phyloP scores from a whole-genome alignment of 2,888 invertebrate genomes.

The Icerya purchasi region DNA sequence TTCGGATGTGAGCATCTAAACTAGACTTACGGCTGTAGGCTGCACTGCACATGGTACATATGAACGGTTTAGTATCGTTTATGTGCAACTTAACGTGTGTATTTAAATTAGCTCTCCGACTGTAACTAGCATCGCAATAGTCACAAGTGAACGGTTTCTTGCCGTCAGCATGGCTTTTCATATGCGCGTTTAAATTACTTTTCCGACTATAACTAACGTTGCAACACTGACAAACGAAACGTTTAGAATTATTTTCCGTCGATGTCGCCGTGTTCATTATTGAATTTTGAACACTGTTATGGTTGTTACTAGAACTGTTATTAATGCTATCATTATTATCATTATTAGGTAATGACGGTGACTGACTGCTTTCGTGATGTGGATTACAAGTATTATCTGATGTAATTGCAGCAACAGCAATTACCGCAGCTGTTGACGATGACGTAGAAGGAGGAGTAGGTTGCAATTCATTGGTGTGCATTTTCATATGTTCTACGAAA shows the following conservation, averaged over 20 bases:
- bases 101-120: background rate
- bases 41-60: background rate
- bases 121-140: background rate
- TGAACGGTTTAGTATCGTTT: background rate
- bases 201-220: background rate
- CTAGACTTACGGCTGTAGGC: background rate
- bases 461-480: background rate
- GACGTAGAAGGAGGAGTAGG: background rate
- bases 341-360: background rate
- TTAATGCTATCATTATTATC: background rate
- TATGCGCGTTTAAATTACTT: background rate
- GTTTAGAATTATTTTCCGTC: background rate
- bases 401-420: no score
- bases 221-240: background rate
- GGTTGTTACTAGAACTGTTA: background rate
- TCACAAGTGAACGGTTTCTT: background rate
- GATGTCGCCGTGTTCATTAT: background rate
- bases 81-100: background rate
- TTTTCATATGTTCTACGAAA: background rate
- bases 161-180: background rate
- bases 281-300: background rate
- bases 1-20: background rate
- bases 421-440: background rate
- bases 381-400: background rate
- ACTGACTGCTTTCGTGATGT: background rate